Evolutionary conservation across 2,888 invertebrate species (phyloP).

Genomic region (Eremobia ochroleuca): DNA sequence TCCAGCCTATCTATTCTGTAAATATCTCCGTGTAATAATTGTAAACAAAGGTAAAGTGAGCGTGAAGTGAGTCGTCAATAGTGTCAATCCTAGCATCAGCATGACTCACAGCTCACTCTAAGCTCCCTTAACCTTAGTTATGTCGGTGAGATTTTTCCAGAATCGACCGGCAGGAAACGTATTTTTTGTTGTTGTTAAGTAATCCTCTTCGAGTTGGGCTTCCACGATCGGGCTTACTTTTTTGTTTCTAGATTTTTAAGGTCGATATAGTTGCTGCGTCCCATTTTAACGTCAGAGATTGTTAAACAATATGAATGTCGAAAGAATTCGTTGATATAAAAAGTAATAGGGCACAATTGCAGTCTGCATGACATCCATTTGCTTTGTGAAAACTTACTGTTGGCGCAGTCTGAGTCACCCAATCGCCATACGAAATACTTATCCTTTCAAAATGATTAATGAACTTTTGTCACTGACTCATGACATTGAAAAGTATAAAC

Average conservation of each 20-base stretch:
- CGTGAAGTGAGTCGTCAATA: too few relatives aligned
- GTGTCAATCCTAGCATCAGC: too few relatives aligned
- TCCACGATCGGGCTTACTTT: background rate
- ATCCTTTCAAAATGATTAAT: background rate
- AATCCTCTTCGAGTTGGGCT: background rate
- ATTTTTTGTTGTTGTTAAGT: background rate
- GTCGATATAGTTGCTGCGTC: too few relatives aligned
- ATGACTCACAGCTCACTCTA: too few relatives aligned
- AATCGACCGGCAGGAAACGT: too few relatives aligned
- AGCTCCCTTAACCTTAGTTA: too few relatives aligned
- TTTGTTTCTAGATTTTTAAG: background rate
- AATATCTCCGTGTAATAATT: too few relatives aligned
- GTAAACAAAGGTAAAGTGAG: too few relatives aligned
- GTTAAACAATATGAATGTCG: background rate
- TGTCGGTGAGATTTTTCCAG: too few relatives aligned
- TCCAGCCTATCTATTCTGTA: too few relatives aligned
- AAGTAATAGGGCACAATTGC: background rate
- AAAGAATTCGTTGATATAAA: too few relatives aligned
- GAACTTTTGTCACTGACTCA: background rate
- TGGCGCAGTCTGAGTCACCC: background rate
- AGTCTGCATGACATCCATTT: background rate
- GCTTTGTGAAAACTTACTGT: background rate
- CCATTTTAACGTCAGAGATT: background rate
- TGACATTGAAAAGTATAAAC: background rate
- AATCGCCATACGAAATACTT: background rate